Percentiles rank a stretch among this genome's conserved stretches.
Evolutionary conservation across 2,888 invertebrate genomes (phyloP).

Genomic region (Noctua janthina): DNA sequence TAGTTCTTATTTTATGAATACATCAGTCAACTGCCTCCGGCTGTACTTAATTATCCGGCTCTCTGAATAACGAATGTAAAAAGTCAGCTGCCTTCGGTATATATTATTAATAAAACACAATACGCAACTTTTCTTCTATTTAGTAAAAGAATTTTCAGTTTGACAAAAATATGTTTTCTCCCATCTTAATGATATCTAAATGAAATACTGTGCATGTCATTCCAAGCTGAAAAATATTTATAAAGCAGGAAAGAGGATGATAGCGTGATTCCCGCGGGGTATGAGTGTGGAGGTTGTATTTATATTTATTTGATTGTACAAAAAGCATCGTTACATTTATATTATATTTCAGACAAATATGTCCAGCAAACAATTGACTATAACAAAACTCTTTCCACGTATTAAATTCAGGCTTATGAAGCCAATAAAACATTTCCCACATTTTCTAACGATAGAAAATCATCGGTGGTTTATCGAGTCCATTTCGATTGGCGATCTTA

Average conservation of each 20-base stretch:
- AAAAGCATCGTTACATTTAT: neutral
- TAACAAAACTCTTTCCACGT: too few relatives aligned
- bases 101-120: conserved; percentile 29
- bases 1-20: conserved; percentile 42
- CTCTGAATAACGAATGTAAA: conserved; percentile 25
- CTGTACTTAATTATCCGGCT: conserved; percentile 53
- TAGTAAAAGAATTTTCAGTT: conserved; percentile 4
- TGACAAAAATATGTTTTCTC: neutral
- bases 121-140: conserved; percentile 1
- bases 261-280: neutral
- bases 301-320: neutral
- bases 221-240: conserved; percentile 4
- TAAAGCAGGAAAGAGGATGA: neutral
- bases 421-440: neutral
- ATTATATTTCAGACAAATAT: neutral
- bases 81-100: conserved; percentile 14
- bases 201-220: neutral
- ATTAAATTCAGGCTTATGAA: neutral
- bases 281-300: neutral
- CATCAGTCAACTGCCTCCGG: conserved; percentile 41
- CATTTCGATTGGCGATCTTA: neutral
- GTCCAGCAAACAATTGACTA: neutral
- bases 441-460: neutral
- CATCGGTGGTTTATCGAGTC: neutral
- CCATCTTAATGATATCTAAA: conserved; percentile 1